These are phyloP conservation scores for Peribatodes rhomboidaria DNA, from an alignment of 2,888 invertebrate species.

Conservation along the genomic window DNA sequence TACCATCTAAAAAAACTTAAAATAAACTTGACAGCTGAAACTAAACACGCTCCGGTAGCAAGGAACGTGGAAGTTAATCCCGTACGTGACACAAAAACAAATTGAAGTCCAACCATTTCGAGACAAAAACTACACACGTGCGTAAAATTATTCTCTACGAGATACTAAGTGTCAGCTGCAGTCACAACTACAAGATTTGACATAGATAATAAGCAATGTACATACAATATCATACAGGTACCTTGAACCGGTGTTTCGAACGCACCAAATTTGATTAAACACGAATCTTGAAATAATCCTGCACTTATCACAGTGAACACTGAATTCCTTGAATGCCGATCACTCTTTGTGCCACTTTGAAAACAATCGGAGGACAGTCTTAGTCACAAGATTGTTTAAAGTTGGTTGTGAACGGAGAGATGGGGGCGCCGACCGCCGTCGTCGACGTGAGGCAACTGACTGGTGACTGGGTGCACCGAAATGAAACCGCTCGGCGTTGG, in stretches of 20 bases:
- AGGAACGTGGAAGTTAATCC: conserved; percentile 39
- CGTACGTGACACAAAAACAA: conserved; percentile 40
- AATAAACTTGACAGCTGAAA: conserved; percentile 43
- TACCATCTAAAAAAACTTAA: conserved; percentile 25
- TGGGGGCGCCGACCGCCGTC: conserved; percentile 59
- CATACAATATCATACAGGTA: conserved; percentile 49
- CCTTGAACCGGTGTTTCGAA: conserved; percentile 55
- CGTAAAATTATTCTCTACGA: conserved; percentile 30
- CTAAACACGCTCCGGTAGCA: conserved; percentile 34
- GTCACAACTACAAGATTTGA: conserved; percentile 46
- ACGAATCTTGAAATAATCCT: conserved; percentile 40
- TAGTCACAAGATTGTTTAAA: conserved; percentile 41
- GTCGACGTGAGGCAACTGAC: conserved; percentile 71
- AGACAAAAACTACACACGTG: conserved; percentile 25
- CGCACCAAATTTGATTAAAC: conserved; percentile 40
- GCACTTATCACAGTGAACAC: conserved; percentile 56
- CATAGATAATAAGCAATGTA: conserved; percentile 41
- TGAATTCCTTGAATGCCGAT: conserved; percentile 43
- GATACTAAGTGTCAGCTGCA: conserved; percentile 39
- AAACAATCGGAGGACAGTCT: conserved; percentile 42
- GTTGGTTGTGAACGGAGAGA: conserved; percentile 45
- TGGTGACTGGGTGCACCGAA: conserved; percentile 37
- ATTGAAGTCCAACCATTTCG: conserved; percentile 21
- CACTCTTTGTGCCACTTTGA: conserved; percentile 56
- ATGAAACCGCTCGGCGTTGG: conserved; percentile 47